Base-by-base conservation (phyloP, 1,140 invertebrate species). In the Cherax quadricarinatus region DNA sequence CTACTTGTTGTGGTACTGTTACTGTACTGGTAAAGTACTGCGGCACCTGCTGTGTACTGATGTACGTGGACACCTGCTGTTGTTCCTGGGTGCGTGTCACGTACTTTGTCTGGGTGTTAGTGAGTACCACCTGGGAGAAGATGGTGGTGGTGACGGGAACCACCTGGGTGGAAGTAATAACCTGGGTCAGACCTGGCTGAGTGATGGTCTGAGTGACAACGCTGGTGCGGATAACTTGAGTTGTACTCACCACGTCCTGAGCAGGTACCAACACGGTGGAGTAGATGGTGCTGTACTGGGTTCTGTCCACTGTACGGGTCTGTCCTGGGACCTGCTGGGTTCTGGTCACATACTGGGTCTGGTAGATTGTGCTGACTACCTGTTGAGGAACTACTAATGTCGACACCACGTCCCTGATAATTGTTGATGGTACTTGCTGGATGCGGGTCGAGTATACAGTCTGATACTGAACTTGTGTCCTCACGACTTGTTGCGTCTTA, bases 101-200 rank as follows among this genome's bases (percentile, higher is more conserved):
- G 62, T 88, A 89, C 80, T 88, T 86, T n/a, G 91, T 92, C 66
- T 92, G 91, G 51, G 86, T 88, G 81, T 89, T 89, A 62, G 91
- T 92, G 62, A 79, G 60, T 21, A 92, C 85, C 73, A 88, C 91
- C 80, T 88, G 30, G 12, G 89, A 91, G 83, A 48, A 48, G 53
- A 86, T 78, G 70, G 89, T 91, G 49, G 82, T 91, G 83, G 82
- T 86, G 66, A 91, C 89, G 14, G 89, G 89, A 48, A 91, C 89
- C 70, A 85, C 73, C 53, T 86, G 70, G 73, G 89, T 91, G 75
- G 82, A 86, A 30, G 89, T 91, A 73, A 91, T 30, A 73, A 62
- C 24, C 41, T 51, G 83, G 41, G 89, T 91, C 89, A 80, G 83
- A 30, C 82, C 89, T 16, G 82, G 89, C 73, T 91, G 89, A 9